A percentile compares a stretch with the other conserved stretches of the same genome.
phyloP scores from a whole-genome alignment of 2,113 vertebrate species.

The Sturnira hondurensis region DNA sequence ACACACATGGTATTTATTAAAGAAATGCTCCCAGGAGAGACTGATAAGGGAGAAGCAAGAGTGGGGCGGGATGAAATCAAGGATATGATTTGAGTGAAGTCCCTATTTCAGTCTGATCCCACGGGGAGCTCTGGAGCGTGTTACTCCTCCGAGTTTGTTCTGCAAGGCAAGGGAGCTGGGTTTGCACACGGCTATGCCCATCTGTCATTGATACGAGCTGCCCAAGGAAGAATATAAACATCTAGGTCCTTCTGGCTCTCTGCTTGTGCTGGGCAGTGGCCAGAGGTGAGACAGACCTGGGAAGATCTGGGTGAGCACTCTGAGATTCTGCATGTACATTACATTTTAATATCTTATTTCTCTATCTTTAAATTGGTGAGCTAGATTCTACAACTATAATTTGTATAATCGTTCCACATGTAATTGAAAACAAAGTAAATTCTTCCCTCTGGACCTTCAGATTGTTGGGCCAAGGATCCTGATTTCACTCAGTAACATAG shows the following conservation, averaged over 20 bases:
- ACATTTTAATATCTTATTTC: background rate
- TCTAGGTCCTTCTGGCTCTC: background rate
- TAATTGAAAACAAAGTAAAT: background rate
- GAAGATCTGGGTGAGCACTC: background rate
- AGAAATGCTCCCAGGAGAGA: background rate
- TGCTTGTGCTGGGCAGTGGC: background rate
- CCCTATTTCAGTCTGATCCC: background rate
- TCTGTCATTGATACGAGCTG: background rate
- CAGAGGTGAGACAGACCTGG: background rate
- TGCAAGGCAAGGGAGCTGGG: background rate
- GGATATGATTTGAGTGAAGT: background rate
- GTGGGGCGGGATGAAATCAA: background rate
- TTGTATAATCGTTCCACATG: background rate
- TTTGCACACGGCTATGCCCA: background rate
- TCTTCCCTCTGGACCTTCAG: background rate
- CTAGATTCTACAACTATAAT: background rate
- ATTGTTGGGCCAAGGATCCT: background rate
- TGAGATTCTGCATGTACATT: background rate
- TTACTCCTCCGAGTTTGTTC: background rate
- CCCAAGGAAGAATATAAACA: background rate
- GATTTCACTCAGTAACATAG: background rate
- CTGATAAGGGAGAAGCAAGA: background rate
- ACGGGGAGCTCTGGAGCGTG: background rate
- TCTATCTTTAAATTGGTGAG: background rate
- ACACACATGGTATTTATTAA: background rate